Evolutionary conservation across 2,797 vertebrate genomes (phyloP).

Genomic region (Clamator glandarius): DNA sequence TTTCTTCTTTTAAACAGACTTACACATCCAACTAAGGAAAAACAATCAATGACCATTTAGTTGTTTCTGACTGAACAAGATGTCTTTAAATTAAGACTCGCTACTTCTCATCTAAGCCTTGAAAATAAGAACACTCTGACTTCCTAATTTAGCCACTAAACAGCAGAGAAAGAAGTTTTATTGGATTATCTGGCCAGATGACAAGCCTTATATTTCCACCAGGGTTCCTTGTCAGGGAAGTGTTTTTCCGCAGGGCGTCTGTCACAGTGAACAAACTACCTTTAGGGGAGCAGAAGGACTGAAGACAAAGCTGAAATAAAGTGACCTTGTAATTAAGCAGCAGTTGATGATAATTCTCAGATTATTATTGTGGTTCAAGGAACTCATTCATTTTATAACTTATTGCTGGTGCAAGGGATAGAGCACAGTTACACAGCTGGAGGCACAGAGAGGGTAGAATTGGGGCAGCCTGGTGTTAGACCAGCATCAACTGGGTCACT

Average conservation of each 20-base stretch:
- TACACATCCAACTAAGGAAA: background rate
- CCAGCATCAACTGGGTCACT: background rate
- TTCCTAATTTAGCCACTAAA: slow-evolving; percentile 37
- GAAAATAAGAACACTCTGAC: slow-evolving; percentile 20
- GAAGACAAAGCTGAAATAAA: background rate
- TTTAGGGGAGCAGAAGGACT: background rate
- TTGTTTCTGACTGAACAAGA: slow-evolving; percentile 58
- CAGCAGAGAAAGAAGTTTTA: background rate
- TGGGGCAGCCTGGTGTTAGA: background rate
- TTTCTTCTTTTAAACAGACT: slow-evolving; percentile 23
- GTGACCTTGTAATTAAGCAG: background rate
- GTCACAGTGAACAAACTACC: background rate
- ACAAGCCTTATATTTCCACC: background rate
- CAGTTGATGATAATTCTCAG: background rate
- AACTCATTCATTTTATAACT: background rate
- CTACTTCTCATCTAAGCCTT: background rate
- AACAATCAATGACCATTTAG: slow-evolving; percentile 56
- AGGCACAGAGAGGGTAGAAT: background rate
- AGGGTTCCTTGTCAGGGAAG: background rate
- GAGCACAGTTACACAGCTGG: background rate
- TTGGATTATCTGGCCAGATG: background rate
- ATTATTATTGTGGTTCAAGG: background rate
- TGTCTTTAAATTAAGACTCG: slow-evolving; percentile 63
- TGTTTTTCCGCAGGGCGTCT: background rate
- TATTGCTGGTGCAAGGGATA: background rate